Conservation (phyloP, 2,797 vertebrate genomes). For the Pteronotus mesoamericanus region DNA sequence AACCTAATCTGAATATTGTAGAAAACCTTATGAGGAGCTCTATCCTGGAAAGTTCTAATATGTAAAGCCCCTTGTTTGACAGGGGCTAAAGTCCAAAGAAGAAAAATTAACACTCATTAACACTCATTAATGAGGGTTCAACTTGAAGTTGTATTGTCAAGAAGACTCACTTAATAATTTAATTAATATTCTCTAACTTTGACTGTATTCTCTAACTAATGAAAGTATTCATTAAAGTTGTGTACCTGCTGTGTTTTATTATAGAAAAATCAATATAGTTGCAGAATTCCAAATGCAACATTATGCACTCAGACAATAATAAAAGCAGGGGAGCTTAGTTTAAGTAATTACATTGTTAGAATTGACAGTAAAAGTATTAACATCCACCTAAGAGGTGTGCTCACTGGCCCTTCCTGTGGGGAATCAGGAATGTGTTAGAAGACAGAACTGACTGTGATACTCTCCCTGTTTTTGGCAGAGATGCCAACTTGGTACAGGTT, state of each 20-base stretch:
- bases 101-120: not conserved
- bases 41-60: slow-evolving; percentile 33
- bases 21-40: not conserved
- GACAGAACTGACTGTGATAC: not conserved
- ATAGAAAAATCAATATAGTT: not conserved
- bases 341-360: not conserved
- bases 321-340: not conserved
- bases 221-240: not conserved
- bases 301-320: not conserved
- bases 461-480: not conserved
- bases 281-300: not conserved
- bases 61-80: not conserved
- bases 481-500: not conserved
- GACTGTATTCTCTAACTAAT: not conserved
- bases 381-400: not conserved
- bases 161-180: not conserved
- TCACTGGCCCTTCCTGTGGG: not conserved
- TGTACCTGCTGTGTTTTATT: not conserved
- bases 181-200: not conserved
- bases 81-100: not conserved
- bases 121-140: not conserved
- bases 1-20: not conserved
- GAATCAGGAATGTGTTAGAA: not conserved
- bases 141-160: not conserved
- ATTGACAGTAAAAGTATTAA: not conserved